phyloP scores from a whole-genome alignment of 2,113 vertebrate species.

The Rhinopithecus roxellana region DNA sequence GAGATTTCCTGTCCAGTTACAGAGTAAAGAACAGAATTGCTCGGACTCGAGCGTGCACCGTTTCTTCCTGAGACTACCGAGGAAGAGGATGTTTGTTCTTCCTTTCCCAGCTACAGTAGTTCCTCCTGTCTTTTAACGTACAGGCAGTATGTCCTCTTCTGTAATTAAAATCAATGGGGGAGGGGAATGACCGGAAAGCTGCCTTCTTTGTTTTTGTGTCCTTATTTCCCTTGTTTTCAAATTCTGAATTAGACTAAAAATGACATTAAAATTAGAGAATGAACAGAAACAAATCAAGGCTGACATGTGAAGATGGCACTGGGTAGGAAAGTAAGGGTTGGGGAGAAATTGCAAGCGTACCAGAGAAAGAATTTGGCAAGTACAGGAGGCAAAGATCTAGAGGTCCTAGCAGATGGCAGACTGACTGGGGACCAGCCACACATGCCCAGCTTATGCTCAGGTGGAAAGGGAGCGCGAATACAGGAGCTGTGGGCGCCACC shows the following conservation, averaged over 20 bases:
- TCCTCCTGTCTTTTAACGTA: neutral
- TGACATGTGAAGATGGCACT: neutral
- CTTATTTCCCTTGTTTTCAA: neutral
- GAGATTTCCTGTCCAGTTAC: conserved; percentile 77
- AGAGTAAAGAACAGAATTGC: conserved; percentile 57
- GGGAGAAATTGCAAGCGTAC: neutral
- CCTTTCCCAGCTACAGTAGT: neutral
- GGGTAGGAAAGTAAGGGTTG: neutral
- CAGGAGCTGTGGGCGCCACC: accelerated
- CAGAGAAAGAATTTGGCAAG: neutral
- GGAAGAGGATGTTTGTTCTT: conserved; percentile 16
- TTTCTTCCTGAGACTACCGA: conserved; percentile 7
- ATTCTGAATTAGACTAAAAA: neutral
- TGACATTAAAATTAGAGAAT: conserved; percentile 12
- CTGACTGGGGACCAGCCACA: too few relatives aligned
- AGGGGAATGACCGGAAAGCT: neutral
- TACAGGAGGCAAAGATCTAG: neutral
- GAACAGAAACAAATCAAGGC: neutral
- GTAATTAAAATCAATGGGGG: neutral
- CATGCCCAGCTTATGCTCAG: neutral
- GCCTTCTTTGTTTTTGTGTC: neutral
- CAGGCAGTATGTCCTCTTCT: neutral
- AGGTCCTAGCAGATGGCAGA: neutral
- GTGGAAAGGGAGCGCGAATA: accelerated
- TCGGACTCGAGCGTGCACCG: neutral